Conservation (phyloP, 2,888 invertebrate genomes). For the Limnephilus rhombicus region DNA sequence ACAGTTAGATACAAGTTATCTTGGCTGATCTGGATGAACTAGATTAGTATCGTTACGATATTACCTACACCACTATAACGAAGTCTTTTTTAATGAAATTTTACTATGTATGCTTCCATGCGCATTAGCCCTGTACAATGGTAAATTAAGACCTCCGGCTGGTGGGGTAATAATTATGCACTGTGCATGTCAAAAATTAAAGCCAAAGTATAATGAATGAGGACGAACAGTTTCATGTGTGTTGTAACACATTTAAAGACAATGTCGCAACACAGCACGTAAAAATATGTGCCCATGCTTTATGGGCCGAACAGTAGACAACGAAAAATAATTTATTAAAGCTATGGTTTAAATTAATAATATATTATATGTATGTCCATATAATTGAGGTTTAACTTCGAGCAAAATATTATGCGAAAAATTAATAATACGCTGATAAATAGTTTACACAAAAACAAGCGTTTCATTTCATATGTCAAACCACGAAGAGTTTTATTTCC, state of each 20-base stretch:
- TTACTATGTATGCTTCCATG: neutral
- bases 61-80: no score
- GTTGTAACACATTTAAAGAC: neutral
- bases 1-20: no score
- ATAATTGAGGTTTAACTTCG: no score
- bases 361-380: no score
- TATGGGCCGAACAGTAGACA: neutral
- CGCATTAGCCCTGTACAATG: neutral
- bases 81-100: no score
- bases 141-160: neutral
- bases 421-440: no score
- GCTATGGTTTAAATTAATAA: neutral
- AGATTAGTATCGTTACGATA: no score
- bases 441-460: no score
- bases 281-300: neutral
- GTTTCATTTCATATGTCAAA: no score
- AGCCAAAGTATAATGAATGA: neutral
- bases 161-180: conserved; percentile 28
- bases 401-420: no score
- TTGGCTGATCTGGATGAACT: no score
- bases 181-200: conserved; percentile 26
- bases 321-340: neutral
- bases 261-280: neutral
- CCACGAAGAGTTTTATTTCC: no score
- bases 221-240: neutral